These are phyloP conservation scores for Alces alces DNA, from an alignment of 2,113 vertebrate species.

Conservation along the genomic window DNA sequence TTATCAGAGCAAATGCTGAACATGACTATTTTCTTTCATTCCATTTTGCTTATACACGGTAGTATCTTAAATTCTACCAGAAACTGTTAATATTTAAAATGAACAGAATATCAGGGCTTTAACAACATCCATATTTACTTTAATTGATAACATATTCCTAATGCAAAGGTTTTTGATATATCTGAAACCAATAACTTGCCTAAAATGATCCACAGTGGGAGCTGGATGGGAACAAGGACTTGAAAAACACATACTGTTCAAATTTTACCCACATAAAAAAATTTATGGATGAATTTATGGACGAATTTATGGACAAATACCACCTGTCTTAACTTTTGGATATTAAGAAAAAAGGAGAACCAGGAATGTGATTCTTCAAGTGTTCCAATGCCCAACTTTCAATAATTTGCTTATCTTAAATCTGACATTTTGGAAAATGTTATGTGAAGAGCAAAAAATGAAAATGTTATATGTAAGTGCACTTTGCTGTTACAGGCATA, in stretches of 20 bases:
- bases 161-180: slow-evolving; percentile 16
- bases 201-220: neutral
- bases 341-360: neutral
- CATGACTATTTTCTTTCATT: neutral
- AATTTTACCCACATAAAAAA: neutral
- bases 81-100: neutral
- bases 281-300: neutral
- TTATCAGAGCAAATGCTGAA: neutral
- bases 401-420: neutral
- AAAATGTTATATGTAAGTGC: slow-evolving; percentile 63
- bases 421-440: neutral
- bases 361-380: neutral
- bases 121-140: neutral
- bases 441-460: slow-evolving; percentile 31
- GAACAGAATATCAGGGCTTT: neutral
- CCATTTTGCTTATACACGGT: neutral
- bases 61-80: neutral
- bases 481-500: slow-evolving; percentile 39
- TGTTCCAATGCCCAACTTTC: neutral
- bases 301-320: neutral
- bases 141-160: neutral
- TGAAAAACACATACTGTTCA: neutral
- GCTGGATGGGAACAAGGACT: neutral
- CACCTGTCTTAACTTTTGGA: neutral
- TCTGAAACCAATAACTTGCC: neutral